phyloP scores from a whole-genome alignment of 2,888 invertebrate species.

The Erebia ligea region DNA sequence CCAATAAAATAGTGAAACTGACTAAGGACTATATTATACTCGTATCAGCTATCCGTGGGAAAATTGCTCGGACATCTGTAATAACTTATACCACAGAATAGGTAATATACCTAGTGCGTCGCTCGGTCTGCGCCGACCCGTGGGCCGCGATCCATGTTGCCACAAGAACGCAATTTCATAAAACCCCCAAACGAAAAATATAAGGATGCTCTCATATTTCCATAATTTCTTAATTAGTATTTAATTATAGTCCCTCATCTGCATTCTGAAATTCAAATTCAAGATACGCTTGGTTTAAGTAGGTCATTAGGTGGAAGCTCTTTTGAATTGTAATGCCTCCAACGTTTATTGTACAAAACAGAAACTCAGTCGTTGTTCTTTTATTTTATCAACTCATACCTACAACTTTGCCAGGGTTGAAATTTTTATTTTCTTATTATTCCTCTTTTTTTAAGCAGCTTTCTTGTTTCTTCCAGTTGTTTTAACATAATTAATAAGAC shows the following conservation, averaged over 20 bases:
- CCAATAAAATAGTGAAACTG: too few species aligned
- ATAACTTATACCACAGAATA: too few species aligned
- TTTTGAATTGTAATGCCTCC: background rate
- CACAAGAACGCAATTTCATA: slow-evolving; percentile 8
- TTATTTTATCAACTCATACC: too few species aligned
- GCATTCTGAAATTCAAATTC: slow-evolving; percentile 11
- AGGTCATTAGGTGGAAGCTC: background rate
- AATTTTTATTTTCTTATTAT: too few species aligned
- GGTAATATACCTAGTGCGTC: too few species aligned
- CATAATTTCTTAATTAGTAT: slow-evolving; percentile 18
- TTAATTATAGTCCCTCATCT: slow-evolving; percentile 15
- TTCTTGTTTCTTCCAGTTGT: too few species aligned
- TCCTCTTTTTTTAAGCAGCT: too few species aligned
- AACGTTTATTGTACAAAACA: background rate
- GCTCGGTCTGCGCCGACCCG: background rate
- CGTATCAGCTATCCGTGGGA: too few species aligned
- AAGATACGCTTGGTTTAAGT: background rate
- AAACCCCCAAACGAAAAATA: background rate
- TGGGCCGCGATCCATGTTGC: background rate
- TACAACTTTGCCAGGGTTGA: too few species aligned
- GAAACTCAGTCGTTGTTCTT: background rate
- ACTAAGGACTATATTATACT: too few species aligned
- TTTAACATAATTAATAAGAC: too few species aligned
- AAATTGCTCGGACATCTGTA: too few species aligned
- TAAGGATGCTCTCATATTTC: slow-evolving; percentile 6